Percentiles rank a stretch among this genome's conserved stretches.
Evolutionary conservation across 2,113 vertebrate species (phyloP).

Genomic region (Protobothrops mucrosquamatus): DNA sequence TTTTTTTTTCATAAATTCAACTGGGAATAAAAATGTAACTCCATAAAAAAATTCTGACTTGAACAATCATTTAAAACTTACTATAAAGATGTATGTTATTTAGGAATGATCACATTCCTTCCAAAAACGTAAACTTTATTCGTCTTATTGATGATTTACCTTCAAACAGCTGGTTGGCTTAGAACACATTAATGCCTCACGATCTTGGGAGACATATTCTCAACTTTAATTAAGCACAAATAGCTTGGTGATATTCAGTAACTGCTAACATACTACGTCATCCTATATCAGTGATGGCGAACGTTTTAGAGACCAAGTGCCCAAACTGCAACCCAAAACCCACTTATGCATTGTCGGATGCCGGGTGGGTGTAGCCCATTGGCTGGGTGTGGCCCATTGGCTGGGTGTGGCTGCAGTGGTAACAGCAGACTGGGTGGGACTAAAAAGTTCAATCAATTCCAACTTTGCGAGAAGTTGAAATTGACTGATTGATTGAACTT

Average conservation of each 20-base stretch:
- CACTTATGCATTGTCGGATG: too few relatives aligned
- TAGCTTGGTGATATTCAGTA: neutral
- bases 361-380: too few relatives aligned
- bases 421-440: too few relatives aligned
- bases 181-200: neutral
- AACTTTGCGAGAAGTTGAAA: too few relatives aligned
- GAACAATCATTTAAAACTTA: neutral
- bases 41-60: neutral
- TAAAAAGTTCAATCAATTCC: too few relatives aligned
- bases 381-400: too few relatives aligned
- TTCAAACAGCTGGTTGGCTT: neutral
- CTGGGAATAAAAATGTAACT: neutral
- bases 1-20: neutral
- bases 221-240: neutral
- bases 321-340: too few relatives aligned
- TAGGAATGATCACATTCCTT: neutral
- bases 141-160: neutral
- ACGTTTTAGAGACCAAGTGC: too few relatives aligned
- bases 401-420: too few relatives aligned
- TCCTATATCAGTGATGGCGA: neutral
- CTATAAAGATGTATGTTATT: neutral
- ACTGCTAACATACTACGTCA: neutral
- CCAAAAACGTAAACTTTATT: neutral
- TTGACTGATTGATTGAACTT: too few relatives aligned
- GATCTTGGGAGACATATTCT: neutral